Conservation (phyloP, 2,113 vertebrate species). For the Alethe diademata region DNA sequence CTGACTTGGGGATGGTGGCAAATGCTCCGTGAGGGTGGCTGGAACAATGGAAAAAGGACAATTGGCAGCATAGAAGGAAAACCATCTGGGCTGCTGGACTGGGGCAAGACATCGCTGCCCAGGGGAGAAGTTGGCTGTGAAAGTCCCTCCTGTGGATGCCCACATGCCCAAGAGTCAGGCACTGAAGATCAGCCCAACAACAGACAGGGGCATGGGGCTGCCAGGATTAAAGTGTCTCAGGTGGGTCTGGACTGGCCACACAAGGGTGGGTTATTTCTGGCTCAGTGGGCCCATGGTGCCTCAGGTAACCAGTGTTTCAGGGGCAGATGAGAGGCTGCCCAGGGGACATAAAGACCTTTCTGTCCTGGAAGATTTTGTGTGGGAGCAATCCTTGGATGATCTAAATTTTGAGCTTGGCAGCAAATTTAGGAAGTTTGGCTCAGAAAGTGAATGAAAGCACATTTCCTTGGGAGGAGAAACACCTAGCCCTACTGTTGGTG, state of each 20-base stretch:
- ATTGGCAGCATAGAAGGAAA: not conserved
- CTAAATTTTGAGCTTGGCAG: not conserved
- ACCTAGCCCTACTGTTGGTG: not conserved
- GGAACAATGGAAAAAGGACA: not conserved
- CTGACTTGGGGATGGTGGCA: not conserved
- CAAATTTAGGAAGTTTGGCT: not conserved
- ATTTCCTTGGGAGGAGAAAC: not conserved
- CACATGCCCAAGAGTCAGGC: rapidly evolving
- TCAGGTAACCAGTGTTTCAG: not conserved
- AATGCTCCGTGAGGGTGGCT: not conserved
- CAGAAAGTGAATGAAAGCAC: not conserved
- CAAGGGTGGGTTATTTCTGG: not conserved
- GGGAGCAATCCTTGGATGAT: not conserved
- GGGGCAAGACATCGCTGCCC: not conserved
- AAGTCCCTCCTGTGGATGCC: not conserved
- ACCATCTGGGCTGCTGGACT: not conserved
- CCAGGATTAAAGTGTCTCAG: not conserved
- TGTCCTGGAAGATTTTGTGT: not conserved
- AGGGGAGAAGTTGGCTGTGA: not conserved
- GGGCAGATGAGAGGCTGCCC: not conserved
- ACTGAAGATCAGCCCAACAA: not conserved
- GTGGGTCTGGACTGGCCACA: not conserved
- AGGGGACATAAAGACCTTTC: not conserved
- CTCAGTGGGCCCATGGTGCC: not conserved
- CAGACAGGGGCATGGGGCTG: rapidly evolving